Evolutionary conservation across 2,797 vertebrate genomes (phyloP).

Genomic region (Chromobotia macracanthus): DNA sequence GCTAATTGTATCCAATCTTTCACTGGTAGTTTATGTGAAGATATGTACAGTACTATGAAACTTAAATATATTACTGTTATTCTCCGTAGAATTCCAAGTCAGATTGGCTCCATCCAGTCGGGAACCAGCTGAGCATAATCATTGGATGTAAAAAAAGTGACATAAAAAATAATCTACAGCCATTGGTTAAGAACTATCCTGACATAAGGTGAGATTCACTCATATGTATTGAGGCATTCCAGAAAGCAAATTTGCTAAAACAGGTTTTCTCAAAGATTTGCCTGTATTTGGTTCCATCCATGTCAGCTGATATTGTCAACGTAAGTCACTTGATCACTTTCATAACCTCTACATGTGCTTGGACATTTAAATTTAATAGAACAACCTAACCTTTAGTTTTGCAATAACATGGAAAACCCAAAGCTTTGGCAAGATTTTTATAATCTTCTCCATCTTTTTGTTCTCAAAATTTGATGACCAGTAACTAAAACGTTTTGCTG

Average conservation of each 20-base stretch:
- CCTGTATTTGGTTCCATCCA: background rate
- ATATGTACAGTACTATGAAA: background rate
- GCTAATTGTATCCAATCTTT: background rate
- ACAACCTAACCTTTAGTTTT: background rate
- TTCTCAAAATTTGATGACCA: no score
- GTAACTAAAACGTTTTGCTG: background rate
- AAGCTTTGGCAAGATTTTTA: no score
- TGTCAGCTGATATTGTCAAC: background rate
- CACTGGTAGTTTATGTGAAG: background rate
- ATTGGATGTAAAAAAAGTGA: constrained; percentile 73
- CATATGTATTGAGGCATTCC: background rate
- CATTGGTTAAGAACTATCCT: constrained; percentile 78
- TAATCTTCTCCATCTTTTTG: no score
- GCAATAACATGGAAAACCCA: no score
- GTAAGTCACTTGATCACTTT: background rate
- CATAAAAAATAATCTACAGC: constrained; percentile 75
- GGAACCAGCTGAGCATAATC: constrained; percentile 78
- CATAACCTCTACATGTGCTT: background rate
- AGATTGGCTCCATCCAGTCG: constrained; percentile 77
- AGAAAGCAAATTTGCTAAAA: background rate
- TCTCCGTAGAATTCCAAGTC: constrained; percentile 76
- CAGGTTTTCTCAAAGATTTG: background rate
- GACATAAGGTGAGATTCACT: constrained; percentile 81
- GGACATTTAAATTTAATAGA: background rate
- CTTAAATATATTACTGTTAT: constrained; percentile 10